Evolutionary conservation across 2,888 invertebrate species (phyloP).

Genomic region (Pimpla rufipes): DNA sequence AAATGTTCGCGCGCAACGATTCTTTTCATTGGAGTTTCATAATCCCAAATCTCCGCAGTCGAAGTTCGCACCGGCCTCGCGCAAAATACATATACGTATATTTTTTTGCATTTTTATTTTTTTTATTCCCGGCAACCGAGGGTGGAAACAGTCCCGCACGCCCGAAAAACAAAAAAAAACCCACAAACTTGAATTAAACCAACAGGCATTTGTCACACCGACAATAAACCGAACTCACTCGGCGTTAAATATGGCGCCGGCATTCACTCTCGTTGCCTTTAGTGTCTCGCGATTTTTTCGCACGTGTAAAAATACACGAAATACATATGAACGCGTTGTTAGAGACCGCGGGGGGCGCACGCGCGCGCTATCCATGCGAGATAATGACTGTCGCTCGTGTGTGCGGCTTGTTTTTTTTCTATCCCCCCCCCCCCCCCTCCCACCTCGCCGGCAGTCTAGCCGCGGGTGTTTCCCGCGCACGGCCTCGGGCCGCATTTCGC

Average conservation of each 20-base stretch:
- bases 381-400: constrained; percentile 51
- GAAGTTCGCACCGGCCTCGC: background rate
- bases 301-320: background rate
- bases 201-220: background rate
- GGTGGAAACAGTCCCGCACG: no score
- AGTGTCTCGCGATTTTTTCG: background rate
- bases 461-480: constrained; percentile 2
- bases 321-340: constrained; percentile 3
- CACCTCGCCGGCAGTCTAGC: no score
- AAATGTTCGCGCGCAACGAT: no score
- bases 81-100: background rate
- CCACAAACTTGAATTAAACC: background rate
- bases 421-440: no score
- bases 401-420: constrained; percentile 6
- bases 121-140: no score
- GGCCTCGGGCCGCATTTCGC: constrained; percentile 17
- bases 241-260: constrained; percentile 1
- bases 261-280: constrained; percentile 1
- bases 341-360: background rate
- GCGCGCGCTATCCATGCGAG: constrained; percentile 35
- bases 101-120: background rate
- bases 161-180: background rate
- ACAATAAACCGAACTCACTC: background rate
- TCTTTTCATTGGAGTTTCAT: background rate
- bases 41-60: background rate